Base-by-base conservation (phyloP, 2,888 invertebrate genomes). In the Rhogogaster chlorosoma region DNA sequence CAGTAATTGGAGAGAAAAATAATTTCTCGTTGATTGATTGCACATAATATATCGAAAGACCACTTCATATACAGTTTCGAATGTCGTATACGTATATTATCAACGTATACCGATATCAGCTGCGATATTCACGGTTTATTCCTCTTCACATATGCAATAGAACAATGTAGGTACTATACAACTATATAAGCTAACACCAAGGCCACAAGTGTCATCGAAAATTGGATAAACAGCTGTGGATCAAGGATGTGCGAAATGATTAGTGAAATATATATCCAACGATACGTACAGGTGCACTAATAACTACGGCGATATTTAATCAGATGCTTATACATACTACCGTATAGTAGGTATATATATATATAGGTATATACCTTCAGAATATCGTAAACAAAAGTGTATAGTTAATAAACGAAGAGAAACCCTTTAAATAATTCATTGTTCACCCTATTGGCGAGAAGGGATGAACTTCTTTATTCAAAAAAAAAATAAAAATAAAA, bases 121-220 rank as follows among this genome's bases (percentile, higher is more conserved):
- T 26, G 26, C 61, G 61, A 26, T 61, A 61, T 26, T 61, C 26
- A 61, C 67, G 29, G 15, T 67, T 67, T n/a, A n/a, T n/a, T 32
- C 0, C 3, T 61, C 26, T 26, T 26, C 61, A 12, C 61, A 10
- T 32, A 82, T 42, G 29, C 64, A 67, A 12, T 12, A 4, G 26
- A 57, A 18, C 6, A 67, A 26, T 5, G 36, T 4, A 29, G 18
- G 36, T 2, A 80, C 15, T 12, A 57, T n/a, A 18, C n/a, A 18
- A n/a, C n/a, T 61, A 38, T 36, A 12, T 64, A n/a, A 32, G 15
- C 22, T 42, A 0, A 42, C 15, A 22, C 84, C 86, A 90, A 91
- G 91, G 91, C 87, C 91, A 89, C 91, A 91, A 89, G 90, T 91
- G 91, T 85, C 87, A 67, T 71, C 84, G 85, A 86, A 86, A 89